phyloP scores from a whole-genome alignment of 2,888 invertebrate genomes.

The Synanthedon andrenaeformis region DNA sequence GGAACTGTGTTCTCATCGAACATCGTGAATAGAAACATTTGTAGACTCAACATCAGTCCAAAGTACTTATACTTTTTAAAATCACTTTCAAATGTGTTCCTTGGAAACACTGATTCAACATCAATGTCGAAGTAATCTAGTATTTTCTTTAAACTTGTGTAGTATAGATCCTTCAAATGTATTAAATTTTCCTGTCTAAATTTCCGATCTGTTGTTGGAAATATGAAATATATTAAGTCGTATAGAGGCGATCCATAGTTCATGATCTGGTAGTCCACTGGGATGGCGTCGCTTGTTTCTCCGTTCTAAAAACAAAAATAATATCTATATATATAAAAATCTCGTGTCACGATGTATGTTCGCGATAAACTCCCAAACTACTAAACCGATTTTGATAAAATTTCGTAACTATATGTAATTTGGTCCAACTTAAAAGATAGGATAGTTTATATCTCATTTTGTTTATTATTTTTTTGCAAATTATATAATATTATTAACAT shows the following conservation, averaged over 20 bases:
- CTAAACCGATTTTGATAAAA: too few species aligned
- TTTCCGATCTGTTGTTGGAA: conserved; percentile 21
- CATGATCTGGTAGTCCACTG: conserved; percentile 31
- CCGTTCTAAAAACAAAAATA: conserved; percentile 18
- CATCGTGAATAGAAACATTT: conserved; percentile 25
- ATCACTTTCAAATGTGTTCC: conserved; percentile 22
- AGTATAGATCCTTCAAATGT: conserved; percentile 27
- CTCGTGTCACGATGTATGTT: too few species aligned
- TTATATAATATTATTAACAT: too few species aligned
- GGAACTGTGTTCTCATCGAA: conserved; percentile 20
- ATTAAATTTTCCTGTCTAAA: conserved; percentile 26
- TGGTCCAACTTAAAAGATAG: too few species aligned
- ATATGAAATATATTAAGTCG: conserved; percentile 32
- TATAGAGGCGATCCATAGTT: conserved; percentile 25
- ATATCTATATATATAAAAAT: too few species aligned
- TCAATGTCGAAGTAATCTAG: conserved; percentile 25
- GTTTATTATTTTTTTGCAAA: too few species aligned
- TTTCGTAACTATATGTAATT: too few species aligned
- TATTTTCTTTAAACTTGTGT: conserved; percentile 19
- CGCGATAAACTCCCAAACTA: too few species aligned
- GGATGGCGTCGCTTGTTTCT: conserved; percentile 18
- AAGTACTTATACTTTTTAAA: conserved; percentile 25
- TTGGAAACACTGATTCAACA: conserved; percentile 22
- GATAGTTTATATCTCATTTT: too few species aligned
- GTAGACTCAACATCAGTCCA: conserved; percentile 21